These are phyloP conservation scores for Scomberomorus guttatus DNA, from an alignment of 2,797 vertebrate species.

Conservation along the genomic window DNA sequence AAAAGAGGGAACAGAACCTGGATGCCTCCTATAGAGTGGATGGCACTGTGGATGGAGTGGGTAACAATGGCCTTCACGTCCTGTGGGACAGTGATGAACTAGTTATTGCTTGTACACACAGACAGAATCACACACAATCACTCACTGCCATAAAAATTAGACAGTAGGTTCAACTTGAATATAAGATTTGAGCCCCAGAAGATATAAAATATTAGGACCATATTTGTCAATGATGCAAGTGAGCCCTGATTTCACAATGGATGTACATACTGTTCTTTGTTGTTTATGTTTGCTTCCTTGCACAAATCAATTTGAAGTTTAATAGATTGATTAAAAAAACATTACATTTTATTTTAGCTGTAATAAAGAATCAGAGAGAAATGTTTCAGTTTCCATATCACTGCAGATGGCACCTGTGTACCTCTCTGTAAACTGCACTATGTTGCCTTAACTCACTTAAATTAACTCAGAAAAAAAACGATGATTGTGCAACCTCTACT, in stretches of 20 bases:
- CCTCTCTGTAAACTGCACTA: background rate
- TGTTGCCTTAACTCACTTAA: background rate
- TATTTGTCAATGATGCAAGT: background rate
- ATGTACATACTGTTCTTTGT: background rate
- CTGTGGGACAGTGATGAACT: constrained; percentile 72
- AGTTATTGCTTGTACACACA: constrained; percentile 21
- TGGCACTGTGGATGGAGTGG: constrained; percentile 98
- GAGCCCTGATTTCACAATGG: background rate
- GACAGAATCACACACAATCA: constrained; percentile 4
- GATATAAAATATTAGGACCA: background rate
- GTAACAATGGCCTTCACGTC: constrained; percentile 99
- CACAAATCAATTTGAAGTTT: background rate
- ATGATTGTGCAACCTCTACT: background rate
- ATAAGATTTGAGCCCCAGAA: background rate
- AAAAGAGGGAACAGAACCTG: constrained; percentile 98
- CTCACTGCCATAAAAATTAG: background rate
- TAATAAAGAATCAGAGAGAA: background rate
- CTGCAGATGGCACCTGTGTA: background rate
- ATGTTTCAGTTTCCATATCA: background rate
- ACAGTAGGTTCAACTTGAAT: background rate
- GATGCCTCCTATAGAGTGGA: constrained; percentile 97
- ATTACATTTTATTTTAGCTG: background rate
- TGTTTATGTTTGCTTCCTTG: background rate
- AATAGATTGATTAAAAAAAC: background rate
- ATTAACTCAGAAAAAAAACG: background rate